Conservation (phyloP, 2,888 invertebrate genomes). For the Dromius quadrimaculatus region DNA sequence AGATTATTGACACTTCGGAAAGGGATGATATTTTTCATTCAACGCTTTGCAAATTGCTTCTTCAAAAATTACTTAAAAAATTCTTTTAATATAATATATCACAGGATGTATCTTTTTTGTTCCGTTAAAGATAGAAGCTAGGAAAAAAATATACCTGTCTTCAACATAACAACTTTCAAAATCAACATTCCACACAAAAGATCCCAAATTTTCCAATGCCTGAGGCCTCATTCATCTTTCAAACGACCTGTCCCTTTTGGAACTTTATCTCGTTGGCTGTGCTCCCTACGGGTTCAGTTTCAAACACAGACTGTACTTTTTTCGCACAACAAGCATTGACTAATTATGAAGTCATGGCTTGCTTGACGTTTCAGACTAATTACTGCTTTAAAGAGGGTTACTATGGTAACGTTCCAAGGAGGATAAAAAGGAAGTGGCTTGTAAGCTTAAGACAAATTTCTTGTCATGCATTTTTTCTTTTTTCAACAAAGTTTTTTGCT, state of each 20-base stretch:
- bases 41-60: no score
- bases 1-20: no score
- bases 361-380: slow-evolving; percentile 45
- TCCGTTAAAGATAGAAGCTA: no score
- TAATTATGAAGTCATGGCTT: slow-evolving; percentile 50
- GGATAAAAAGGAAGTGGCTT: slow-evolving; percentile 32
- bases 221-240: background rate
- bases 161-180: background rate
- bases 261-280: background rate
- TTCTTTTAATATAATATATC: no score
- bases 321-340: slow-evolving; percentile 35
- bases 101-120: no score
- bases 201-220: background rate
- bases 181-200: background rate
- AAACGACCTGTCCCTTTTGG: slow-evolving; percentile 1
- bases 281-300: background rate
- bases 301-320: slow-evolving; percentile 16
- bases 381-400: slow-evolving; percentile 42
- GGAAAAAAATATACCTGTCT: background rate
- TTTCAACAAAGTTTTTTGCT: slow-evolving; percentile 11
- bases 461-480: slow-evolving; percentile 4
- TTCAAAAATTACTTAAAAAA: no score
- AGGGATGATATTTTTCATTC: no score
- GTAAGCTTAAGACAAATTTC: slow-evolving; percentile 35
- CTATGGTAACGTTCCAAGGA: slow-evolving; percentile 13